phyloP scores from a whole-genome alignment of 1,140 invertebrate species.

The Archegozetes longisetosus region DNA sequence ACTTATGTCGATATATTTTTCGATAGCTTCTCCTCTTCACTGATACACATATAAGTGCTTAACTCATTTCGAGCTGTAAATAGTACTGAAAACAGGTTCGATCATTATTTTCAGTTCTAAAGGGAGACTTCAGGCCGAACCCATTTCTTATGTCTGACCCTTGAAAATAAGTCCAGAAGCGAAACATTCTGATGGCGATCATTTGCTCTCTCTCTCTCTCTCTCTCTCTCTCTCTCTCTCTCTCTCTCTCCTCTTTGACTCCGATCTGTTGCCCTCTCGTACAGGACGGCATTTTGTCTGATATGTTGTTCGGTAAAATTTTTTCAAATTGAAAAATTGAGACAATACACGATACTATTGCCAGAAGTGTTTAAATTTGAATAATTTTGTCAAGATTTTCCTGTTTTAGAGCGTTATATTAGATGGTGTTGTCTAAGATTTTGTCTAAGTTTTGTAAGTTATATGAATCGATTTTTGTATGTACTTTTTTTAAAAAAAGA shows the following conservation, averaged over 20 bases:
- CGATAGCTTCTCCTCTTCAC: neutral
- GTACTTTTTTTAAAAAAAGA: neutral
- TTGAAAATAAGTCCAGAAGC: neutral
- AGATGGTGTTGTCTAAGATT: no score
- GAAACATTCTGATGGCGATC: neutral
- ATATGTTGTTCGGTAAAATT: no score
- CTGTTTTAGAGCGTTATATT: no score
- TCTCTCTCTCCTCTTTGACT: neutral
- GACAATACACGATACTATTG: no score
- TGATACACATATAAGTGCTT: neutral
- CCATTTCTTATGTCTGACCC: neutral
- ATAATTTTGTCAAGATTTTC: no score
- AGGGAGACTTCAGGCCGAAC: neutral
- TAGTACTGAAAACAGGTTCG: no score
- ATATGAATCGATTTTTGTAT: no score
- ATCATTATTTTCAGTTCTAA: neutral
- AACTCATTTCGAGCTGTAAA: neutral
- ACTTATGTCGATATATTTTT: neutral
- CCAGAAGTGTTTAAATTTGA: no score
- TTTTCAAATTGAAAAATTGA: no score
- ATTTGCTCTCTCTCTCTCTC: neutral
- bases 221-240: neutral
- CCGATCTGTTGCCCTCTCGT: neutral
- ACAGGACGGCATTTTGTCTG: neutral
- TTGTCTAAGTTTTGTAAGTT: no score